Evolutionary conservation across 2,113 vertebrate species (phyloP).

Genomic region (Brachyhypopomus gauderio): DNA sequence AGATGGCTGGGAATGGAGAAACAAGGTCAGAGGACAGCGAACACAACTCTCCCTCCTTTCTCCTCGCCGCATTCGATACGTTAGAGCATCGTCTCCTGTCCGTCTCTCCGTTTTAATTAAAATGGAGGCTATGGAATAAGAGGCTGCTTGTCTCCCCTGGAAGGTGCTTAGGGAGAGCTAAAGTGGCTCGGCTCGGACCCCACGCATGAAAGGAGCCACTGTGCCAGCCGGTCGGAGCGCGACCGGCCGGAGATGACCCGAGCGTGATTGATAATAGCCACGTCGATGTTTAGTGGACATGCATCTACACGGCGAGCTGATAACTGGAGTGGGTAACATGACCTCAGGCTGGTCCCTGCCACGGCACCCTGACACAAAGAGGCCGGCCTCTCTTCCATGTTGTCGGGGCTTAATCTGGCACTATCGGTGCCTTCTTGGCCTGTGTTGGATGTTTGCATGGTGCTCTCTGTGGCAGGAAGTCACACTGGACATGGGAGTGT

Average conservation of each 20-base stretch:
- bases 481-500: conserved; percentile 27
- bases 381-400: conserved; percentile 22
- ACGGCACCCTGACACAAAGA: conserved; percentile 42
- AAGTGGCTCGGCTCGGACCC: conserved; percentile 66
- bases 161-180: conserved; percentile 61
- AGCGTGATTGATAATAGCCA: conserved; percentile 75
- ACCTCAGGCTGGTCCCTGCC: conserved; percentile 48
- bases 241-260: conserved; percentile 78
- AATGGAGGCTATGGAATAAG: conserved; percentile 72
- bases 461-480: conserved; percentile 22
- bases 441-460: conserved; percentile 35
- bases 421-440: conserved; percentile 44
- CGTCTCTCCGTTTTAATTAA: conserved; percentile 77
- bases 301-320: conserved; percentile 75
- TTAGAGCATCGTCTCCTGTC: conserved; percentile 71
- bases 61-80: conserved; percentile 68
- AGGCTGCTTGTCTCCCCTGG: conserved; percentile 72
- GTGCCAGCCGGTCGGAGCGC: conserved; percentile 75
- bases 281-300: conserved; percentile 78
- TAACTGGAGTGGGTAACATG: conserved; percentile 68
- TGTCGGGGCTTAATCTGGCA: conserved; percentile 39
- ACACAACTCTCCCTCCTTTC: conserved; percentile 65
- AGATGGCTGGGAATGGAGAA: conserved; percentile 69
- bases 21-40: conserved; percentile 65
- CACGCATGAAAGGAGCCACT: conserved; percentile 66